Conservation (phyloP, 2,888 invertebrate species). For the Bombylius discolor region DNA sequence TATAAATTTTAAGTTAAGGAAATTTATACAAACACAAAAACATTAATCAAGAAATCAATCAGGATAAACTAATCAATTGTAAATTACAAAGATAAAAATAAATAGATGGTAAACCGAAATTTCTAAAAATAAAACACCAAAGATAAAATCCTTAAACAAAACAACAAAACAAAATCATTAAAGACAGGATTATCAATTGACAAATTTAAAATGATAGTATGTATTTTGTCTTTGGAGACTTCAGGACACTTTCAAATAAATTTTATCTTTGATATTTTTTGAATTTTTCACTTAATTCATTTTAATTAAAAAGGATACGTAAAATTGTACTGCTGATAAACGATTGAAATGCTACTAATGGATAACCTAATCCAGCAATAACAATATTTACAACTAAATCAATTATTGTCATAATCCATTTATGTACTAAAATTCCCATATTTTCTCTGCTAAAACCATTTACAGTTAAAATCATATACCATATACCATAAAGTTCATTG, state of each 20-base stretch:
- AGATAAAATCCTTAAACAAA: no score
- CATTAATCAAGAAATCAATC: background rate
- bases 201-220: no score
- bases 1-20: background rate
- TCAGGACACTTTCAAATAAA: no score
- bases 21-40: no score
- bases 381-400: background rate
- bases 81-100: no score
- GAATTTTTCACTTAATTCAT: background rate
- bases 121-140: no score
- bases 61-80: no score
- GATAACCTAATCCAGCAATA: background rate
- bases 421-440: background rate
- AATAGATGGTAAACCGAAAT: no score
- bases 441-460: background rate
- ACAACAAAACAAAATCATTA: no score
- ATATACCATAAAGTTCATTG: background rate
- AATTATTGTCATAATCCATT: background rate
- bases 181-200: no score
- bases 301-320: background rate
- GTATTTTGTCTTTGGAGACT: no score
- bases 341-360: background rate
- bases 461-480: background rate
- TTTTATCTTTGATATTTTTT: no score
- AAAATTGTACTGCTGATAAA: background rate